A percentile compares a stretch with the other conserved stretches of the same genome.
phyloP scores from a whole-genome alignment of 2,797 vertebrate genomes.

The Xiphophorus birchmanni region DNA sequence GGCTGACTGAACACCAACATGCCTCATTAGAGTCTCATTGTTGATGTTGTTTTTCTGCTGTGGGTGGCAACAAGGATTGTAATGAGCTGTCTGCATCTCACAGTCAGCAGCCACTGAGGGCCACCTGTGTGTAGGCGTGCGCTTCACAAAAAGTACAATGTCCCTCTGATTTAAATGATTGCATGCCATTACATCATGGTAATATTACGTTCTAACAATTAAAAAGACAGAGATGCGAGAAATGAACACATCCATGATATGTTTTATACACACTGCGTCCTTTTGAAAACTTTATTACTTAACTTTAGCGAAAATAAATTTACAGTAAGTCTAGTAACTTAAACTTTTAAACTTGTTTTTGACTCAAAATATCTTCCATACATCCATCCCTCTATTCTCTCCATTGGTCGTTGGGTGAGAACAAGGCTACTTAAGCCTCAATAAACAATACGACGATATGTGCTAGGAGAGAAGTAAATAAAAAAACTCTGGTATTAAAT shows the following conservation, averaged over 20 bases:
- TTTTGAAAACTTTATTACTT: background rate
- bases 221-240: background rate
- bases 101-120: slow-evolving; percentile 40
- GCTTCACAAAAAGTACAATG: slow-evolving; percentile 39
- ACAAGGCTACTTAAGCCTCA: background rate
- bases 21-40: slow-evolving; percentile 73
- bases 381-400: background rate
- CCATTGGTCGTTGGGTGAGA: too few relatives aligned
- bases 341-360: background rate
- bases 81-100: slow-evolving; percentile 66
- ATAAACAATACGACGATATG: background rate
- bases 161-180: slow-evolving; percentile 53
- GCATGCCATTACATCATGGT: slow-evolving; percentile 6
- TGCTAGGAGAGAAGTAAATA: background rate
- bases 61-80: slow-evolving; percentile 62
- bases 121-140: slow-evolving; percentile 62
- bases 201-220: background rate
- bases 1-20: slow-evolving; percentile 59
- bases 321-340: background rate
- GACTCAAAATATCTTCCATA: background rate
- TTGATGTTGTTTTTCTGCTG: slow-evolving; percentile 64
- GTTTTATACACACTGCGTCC: background rate
- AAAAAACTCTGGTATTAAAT: background rate
- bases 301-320: background rate
- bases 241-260: background rate